Conservation (phyloP, 37 sponge, comb jelly and placozoan genomes). For the Petrosia ficiformis region DNA sequence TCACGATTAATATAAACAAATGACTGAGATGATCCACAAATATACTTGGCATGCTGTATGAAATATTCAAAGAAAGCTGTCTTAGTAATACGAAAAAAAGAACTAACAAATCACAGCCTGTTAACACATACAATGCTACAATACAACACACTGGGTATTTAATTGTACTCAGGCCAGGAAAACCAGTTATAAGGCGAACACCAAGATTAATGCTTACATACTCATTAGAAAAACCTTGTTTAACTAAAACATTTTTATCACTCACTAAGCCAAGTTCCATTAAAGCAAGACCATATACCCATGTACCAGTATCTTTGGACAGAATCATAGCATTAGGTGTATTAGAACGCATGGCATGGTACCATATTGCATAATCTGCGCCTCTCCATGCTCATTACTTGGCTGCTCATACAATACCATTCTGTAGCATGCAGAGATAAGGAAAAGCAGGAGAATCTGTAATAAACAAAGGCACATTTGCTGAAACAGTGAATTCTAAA, state of each 20-base stretch:
- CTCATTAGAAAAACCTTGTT: not conserved
- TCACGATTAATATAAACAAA: too few species aligned
- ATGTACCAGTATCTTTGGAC: conserved; percentile 16
- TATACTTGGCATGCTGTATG: not conserved
- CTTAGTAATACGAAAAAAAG: conserved; percentile 3
- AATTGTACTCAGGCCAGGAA: not conserved
- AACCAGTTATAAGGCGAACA: not conserved
- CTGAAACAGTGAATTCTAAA: not conserved
- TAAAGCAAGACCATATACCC: conserved; percentile 14
- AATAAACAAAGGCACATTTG: not conserved
- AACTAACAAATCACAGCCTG: conserved; percentile 21
- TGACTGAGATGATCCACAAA: not conserved
- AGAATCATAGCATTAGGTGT: not conserved
- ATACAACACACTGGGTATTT: not conserved
- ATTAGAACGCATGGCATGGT: not conserved
- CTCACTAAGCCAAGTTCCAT: not conserved
- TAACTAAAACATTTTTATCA: conserved; percentile 3
- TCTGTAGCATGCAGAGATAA: too few species aligned
- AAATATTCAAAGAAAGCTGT: conserved; percentile 1
- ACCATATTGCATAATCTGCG: conserved; percentile 20
- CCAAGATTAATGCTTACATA: not conserved
- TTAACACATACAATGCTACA: conserved; percentile 8
- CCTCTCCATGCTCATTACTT: conserved; percentile 10
- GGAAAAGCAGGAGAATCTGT: not conserved
- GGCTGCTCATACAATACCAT: too few species aligned